phyloP scores from a whole-genome alignment of 2,888 invertebrate species.

The Nomada goodeniana region DNA sequence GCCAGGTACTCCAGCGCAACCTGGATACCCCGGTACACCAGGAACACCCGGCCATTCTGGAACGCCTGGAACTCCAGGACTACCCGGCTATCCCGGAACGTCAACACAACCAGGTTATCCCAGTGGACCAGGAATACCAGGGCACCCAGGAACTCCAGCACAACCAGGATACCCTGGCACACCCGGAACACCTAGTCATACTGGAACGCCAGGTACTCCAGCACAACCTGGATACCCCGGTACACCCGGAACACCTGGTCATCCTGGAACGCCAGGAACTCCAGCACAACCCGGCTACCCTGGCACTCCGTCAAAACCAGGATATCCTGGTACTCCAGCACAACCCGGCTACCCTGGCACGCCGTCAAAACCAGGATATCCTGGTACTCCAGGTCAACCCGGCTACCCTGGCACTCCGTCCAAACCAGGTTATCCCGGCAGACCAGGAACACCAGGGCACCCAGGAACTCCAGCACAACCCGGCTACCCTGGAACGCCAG shows the following conservation, averaged over 20 bases:
- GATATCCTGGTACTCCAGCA: constrained; percentile 23
- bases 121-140: constrained; percentile 15
- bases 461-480: constrained; percentile 58
- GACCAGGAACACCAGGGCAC: constrained; percentile 55
- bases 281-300: constrained; percentile 62
- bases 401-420: constrained; percentile 57
- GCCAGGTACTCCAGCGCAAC: background rate
- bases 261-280: constrained; percentile 49
- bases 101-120: constrained; percentile 35
- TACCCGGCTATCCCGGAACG: constrained; percentile 69
- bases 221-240: constrained; percentile 31
- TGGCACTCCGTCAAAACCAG: constrained; percentile 37
- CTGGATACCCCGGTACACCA: background rate
- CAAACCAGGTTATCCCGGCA: background rate
- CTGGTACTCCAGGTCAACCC: constrained; percentile 68
- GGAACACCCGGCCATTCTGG: constrained; percentile 34
- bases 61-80: constrained; percentile 22
- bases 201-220: constrained; percentile 64
- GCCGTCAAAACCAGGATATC: constrained; percentile 15
- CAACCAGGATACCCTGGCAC: constrained; percentile 40
- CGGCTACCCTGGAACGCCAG: constrained; percentile 57
- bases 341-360: constrained; percentile 59
- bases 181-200: constrained; percentile 57
- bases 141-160: constrained; percentile 15
- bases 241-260: constrained; percentile 53